A percentile compares a stretch with the other conserved stretches of the same genome.
Evolutionary conservation across 2,888 invertebrate genomes (phyloP).

Genomic region (Scaeva pyrastri): DNA sequence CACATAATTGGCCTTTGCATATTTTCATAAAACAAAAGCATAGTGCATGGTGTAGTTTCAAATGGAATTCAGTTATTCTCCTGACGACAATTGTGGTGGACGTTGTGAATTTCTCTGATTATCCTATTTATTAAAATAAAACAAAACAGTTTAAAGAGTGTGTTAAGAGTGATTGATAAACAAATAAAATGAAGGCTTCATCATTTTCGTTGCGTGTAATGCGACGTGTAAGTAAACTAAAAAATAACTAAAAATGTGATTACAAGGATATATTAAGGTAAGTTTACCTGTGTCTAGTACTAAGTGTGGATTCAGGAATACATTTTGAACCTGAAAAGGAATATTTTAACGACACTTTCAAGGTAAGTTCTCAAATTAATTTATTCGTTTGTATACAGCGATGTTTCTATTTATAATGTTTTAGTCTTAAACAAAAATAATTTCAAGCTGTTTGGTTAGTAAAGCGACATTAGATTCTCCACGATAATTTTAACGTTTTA

Average conservation of each 20-base stretch:
- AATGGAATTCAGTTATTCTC: conserved; percentile 53
- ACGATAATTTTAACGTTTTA: too few species aligned
- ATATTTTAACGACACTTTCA: background rate
- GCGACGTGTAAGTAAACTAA: conserved; percentile 66
- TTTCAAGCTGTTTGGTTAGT: too few species aligned
- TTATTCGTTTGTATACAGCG: background rate
- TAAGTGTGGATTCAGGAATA: background rate
- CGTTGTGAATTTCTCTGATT: conserved; percentile 20
- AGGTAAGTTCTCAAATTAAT: background rate
- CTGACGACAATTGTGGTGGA: conserved; percentile 34
- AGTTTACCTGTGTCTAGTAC: background rate
- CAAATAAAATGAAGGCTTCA: conserved; percentile 60
- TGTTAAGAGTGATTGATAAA: conserved; percentile 13
- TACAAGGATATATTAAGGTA: conserved; percentile 2
- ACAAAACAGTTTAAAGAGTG: background rate
- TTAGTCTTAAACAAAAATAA: too few species aligned
- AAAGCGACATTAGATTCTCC: too few species aligned
- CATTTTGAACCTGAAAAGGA: background rate
- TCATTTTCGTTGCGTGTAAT: conserved; percentile 70
- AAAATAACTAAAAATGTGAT: background rate
- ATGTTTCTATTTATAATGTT: too few species aligned
- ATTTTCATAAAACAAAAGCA: conserved; percentile 14
- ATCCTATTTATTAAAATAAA: background rate
- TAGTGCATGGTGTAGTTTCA: conserved; percentile 20
- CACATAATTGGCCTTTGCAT: conserved; percentile 33